Evolutionary conservation across 2,113 vertebrate species (phyloP).

Genomic region (Urocynchramus pylzowi): DNA sequence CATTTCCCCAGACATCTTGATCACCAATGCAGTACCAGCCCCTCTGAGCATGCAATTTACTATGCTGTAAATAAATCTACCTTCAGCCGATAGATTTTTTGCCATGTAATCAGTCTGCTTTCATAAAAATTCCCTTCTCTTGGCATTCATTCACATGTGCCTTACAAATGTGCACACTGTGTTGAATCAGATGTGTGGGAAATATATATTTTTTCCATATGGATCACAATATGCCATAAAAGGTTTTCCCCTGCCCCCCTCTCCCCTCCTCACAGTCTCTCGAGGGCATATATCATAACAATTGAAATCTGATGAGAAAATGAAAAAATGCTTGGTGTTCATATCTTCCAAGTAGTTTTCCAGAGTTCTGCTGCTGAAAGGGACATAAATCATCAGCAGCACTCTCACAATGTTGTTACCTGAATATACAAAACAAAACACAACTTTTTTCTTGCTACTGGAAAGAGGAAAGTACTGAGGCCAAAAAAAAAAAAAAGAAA

Average conservation of each 20-base stretch:
- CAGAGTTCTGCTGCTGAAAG: conserved; percentile 57
- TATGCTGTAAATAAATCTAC: conserved; percentile 52
- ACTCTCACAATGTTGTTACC: not conserved
- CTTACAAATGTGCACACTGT: conserved; percentile 57
- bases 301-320: conserved; percentile 73
- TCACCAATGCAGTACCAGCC: not conserved
- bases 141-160: conserved; percentile 61
- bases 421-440: not conserved
- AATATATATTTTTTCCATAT: conserved; percentile 76
- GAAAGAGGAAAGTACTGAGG: not conserved
- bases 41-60: conserved; percentile 7
- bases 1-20: not conserved
- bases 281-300: conserved; percentile 64
- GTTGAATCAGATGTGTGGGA: conserved; percentile 34
- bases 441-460: not conserved
- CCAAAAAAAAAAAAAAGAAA: not conserved
- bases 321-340: conserved; percentile 52
- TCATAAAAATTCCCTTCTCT: conserved; percentile 59
- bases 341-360: conserved; percentile 68
- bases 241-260: conserved; percentile 8
- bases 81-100: conserved; percentile 49
- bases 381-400: conserved; percentile 50
- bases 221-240: conserved; percentile 56
- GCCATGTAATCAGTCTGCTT: conserved; percentile 64
- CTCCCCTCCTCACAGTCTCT: not conserved